These are phyloP conservation scores for Drosophila sturtevanti DNA, from an alignment of 1,140 invertebrate species.

Conservation along the genomic window DNA sequence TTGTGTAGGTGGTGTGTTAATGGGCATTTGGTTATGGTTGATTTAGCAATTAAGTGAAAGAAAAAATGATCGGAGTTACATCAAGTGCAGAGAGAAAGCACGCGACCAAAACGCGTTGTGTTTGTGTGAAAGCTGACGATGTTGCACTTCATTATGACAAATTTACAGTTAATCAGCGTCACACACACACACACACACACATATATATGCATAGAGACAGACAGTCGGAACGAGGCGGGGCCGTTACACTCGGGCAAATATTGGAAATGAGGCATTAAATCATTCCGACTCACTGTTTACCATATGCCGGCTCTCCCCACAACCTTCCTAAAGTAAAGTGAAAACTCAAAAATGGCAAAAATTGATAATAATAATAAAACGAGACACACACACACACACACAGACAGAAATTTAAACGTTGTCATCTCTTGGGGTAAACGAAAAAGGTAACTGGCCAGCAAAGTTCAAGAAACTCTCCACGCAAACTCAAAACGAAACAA, in stretches of 20 bases:
- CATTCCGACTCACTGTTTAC: slow-evolving; percentile 40
- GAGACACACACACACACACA: background rate
- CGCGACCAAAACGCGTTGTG: slow-evolving; percentile 40
- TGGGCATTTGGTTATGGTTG: slow-evolving; percentile 4
- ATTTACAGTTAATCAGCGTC: slow-evolving; percentile 53
- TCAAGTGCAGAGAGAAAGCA: slow-evolving; percentile 38
- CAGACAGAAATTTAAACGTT: no score
- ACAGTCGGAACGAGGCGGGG: background rate
- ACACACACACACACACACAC: slow-evolving; percentile 16
- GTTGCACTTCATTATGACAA: slow-evolving; percentile 58
- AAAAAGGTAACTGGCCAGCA: slow-evolving; percentile 19
- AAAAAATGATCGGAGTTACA: slow-evolving; percentile 27
- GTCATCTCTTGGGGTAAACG: background rate
- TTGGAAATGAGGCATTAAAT: slow-evolving; percentile 56
- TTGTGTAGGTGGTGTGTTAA: slow-evolving; percentile 3
- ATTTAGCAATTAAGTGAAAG: background rate
- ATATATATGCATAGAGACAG: no score
- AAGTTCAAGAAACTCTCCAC: slow-evolving; percentile 22
- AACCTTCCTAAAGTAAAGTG: slow-evolving; percentile 26
- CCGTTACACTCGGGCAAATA: slow-evolving; percentile 37
- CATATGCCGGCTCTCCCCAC: slow-evolving; percentile 18
- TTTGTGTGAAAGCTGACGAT: slow-evolving; percentile 48
- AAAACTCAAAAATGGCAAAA: slow-evolving; percentile 52
- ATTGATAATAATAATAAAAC: slow-evolving; percentile 42
- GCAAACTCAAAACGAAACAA: slow-evolving; percentile 1